Evolutionary conservation across 2,113 vertebrate genomes (phyloP), one percentile per base, ranked within the genome.

Genomic region (Plecotus auritus): DNA sequence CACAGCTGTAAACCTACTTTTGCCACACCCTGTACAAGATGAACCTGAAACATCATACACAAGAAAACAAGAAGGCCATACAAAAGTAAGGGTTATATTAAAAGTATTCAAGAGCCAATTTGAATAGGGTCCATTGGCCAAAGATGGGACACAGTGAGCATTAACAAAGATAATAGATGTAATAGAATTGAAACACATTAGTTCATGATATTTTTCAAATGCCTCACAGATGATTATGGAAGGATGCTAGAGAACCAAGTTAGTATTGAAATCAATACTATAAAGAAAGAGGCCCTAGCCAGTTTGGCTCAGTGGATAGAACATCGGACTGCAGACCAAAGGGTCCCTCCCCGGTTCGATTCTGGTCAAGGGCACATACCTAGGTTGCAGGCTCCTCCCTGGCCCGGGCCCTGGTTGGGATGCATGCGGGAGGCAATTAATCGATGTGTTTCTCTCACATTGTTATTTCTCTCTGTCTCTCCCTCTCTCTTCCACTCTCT

Each of bases 201-300:
- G 28, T 49, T 77, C 35, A 45, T 45, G 30, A 23, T 26, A 70
- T 40, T 81, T 86, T 73, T 30, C 32, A 49, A 90, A 66, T 85
- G 18, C 26, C 26, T 66, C 56, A n/a, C 6, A 80, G 20, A 74
- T 61, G 59, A 51, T 37, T 82, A 35, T n/a, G 35, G 30, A 87
- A 87, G 49, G 30, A 74, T 70, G 16, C 11, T 61, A 54, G 42
- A 77, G 35, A 83, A 77, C 26, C n/a, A 82, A 69, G 7, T 81
- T 74, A 73, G 30, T 61, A 66, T 49, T 59, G 40, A 91, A 96
- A 93, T 9, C 9, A 91, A 49, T 70, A 85, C 22, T 59, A 59
- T 20, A 59, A 59, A 26, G 56, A 23, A 59, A 59, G 56, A 59
- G 11, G 10, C 59, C 59, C 59, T 61, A 30, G 59, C 61, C 28